phyloP scores from a whole-genome alignment of 2,888 invertebrate genomes.

The Hyles lineata region DNA sequence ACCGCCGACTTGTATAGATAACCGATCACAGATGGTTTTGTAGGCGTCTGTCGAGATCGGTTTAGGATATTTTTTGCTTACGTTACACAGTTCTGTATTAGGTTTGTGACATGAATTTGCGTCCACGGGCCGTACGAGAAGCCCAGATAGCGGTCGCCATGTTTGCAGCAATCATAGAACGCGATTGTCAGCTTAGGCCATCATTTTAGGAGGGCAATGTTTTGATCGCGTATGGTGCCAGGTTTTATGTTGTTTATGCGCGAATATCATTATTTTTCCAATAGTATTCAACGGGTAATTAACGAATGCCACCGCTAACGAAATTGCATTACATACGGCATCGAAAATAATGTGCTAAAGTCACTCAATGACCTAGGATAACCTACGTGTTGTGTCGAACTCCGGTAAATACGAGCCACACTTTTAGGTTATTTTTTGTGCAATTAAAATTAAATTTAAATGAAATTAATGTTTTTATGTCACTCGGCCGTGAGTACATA shows the following conservation, averaged over 20 bases:
- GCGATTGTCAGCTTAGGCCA: conserved; percentile 77
- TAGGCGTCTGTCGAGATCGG: conserved; percentile 60
- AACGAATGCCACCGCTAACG: conserved; percentile 41
- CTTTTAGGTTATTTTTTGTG: conserved; percentile 72
- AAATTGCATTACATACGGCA: conserved; percentile 61
- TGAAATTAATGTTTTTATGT: conserved; percentile 50
- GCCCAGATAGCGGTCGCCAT: conserved; percentile 85
- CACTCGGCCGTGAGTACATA: conserved; percentile 45
- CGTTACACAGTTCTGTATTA: conserved; percentile 82
- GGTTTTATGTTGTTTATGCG: conserved; percentile 56
- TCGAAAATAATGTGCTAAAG: conserved; percentile 67
- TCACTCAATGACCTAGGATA: conserved; percentile 79
- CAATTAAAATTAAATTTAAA: conserved; percentile 50
- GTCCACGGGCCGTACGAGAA: conserved; percentile 77
- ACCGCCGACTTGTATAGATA: conserved; percentile 53
- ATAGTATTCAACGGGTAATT: conserved; percentile 36
- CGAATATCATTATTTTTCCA: conserved; percentile 51
- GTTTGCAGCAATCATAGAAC: conserved; percentile 83
- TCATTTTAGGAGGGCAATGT: conserved; percentile 69
- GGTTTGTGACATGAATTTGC: conserved; percentile 82
- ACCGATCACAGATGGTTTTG: conserved; percentile 60
- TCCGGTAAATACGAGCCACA: conserved; percentile 61
- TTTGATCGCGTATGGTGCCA: conserved; percentile 61
- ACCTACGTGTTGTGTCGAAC: conserved; percentile 64
- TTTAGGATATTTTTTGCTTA: conserved; percentile 81